phyloP scores from a whole-genome alignment of 1,140 invertebrate genomes.

The Calephelis nemesis region DNA sequence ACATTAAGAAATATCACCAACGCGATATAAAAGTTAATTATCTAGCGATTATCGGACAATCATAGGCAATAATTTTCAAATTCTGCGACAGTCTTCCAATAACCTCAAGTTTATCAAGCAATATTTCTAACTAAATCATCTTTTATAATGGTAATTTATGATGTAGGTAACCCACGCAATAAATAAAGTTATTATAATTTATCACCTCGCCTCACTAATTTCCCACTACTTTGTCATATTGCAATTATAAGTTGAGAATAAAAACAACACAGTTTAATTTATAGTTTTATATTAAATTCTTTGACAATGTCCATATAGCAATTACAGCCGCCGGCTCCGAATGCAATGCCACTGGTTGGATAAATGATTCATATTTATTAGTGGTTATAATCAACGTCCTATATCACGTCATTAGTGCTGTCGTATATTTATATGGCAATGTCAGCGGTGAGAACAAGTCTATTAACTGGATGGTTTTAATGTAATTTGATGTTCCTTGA shows the following conservation, averaged over 20 bases:
- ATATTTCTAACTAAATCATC: conserved; percentile 17
- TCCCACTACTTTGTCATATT: conserved; percentile 25
- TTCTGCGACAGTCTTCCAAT: conserved; percentile 13
- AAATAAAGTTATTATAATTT: conserved; percentile 20
- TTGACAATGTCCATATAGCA: conserved; percentile 4
- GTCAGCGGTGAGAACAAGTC: conserved; percentile 58
- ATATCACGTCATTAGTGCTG: conserved; percentile 40
- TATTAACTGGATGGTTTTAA: conserved; percentile 43
- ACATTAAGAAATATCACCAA: conserved; percentile 1
- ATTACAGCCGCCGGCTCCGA: conserved; percentile 1
- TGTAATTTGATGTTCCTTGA: not conserved
- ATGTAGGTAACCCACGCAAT: conserved; percentile 4
- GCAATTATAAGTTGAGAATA: conserved; percentile 24
- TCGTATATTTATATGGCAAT: conserved; percentile 51
- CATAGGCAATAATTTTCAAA: conserved; percentile 15
- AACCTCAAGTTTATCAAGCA: conserved; percentile 8
- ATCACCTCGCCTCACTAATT: conserved; percentile 23
- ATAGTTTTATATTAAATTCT: conserved; percentile 27
- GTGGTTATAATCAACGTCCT: conserved; percentile 41
- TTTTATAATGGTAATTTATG: conserved; percentile 17
- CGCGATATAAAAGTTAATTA: conserved; percentile 11
- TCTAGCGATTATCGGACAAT: conserved; percentile 9
- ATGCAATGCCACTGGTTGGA: conserved; percentile 20
- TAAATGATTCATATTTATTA: conserved; percentile 32
- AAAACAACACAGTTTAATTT: conserved; percentile 23